Evolutionary conservation across 2,888 invertebrate genomes (phyloP).

Genomic region (Octodonta nipae): DNA sequence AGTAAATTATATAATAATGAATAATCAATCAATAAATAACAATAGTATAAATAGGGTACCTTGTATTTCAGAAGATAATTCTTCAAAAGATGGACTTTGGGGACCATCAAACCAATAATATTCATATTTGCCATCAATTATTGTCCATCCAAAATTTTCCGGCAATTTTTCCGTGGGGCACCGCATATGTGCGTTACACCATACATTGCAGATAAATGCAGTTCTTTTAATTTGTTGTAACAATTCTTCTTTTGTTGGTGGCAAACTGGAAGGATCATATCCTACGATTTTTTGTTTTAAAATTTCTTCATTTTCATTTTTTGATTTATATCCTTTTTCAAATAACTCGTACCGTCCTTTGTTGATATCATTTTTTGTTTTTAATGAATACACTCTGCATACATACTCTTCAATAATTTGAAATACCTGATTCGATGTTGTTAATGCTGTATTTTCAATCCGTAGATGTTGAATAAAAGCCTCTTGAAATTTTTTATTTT

Average conservation of each 20-base stretch:
- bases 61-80: background rate
- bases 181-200: conserved; percentile 10
- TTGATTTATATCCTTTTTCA: conserved; percentile 17
- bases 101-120: conserved; percentile 10
- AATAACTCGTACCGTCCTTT: conserved; percentile 18
- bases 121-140: too few species aligned
- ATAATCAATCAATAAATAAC: too few species aligned
- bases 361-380: conserved; percentile 14
- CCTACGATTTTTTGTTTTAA: conserved; percentile 12
- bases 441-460: conserved; percentile 2
- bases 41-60: too few species aligned
- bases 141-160: conserved; percentile 7
- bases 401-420: conserved; percentile 4
- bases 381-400: conserved; percentile 10
- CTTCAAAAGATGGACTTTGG: conserved; percentile 7
- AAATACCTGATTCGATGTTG: conserved; percentile 3
- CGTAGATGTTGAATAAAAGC: conserved; percentile 4
- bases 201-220: conserved; percentile 5
- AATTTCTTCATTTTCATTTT: conserved; percentile 14
- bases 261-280: conserved; percentile 9
- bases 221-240: conserved; percentile 9
- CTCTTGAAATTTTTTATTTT: conserved; percentile 7
- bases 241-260: conserved; percentile 7
- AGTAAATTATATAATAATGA: too few species aligned
- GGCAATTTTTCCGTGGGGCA: conserved; percentile 5